Base-by-base conservation (phyloP, 2,797 vertebrate species). In the Vireo griseus region DNA sequence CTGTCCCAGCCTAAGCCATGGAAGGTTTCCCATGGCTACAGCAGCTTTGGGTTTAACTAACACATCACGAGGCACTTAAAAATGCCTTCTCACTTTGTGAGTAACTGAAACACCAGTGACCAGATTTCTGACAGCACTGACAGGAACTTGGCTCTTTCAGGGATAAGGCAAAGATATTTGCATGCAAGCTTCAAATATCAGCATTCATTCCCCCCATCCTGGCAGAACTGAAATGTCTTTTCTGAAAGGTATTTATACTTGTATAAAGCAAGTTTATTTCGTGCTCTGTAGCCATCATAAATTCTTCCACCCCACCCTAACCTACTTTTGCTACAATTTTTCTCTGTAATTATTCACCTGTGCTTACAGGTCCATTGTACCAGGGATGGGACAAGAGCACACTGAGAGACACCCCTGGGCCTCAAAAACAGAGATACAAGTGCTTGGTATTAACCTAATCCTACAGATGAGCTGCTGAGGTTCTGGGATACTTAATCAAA, bases 191-290 rank as follows among this genome's bases (percentile, higher is more conserved):
- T 5, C 72, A 92, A 91, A 83, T 80, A 92, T 71, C 65, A 85
- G 52, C 71, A 94, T 94, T 85, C 68, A 77, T 90, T 80, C 28
- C 61, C 48, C 83, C 47, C 51, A 69, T 39, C 33, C 45, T 80
- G 45, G 16, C 61, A 86, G 68, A 80, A 59, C 48, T 50, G 50
- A 94, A 45, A 61, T 73, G 22, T 52, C 81, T 87, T 74, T 13
- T 82, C 75, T 80, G 63, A 91, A 87, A 92, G 31, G 31, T 82
- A 83, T 86, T 92, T 96, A 65, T 92, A 87, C 63, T 85, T 91
- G 57, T 58, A 90, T 74, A 86, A 72, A 89, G 62, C 81, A 92
- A 45, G 52, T 67, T 91, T 90, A 71, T 83, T 68, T 87, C 67
- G 57, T 61, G 50, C 45, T 88, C 37, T 80, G 39, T 77, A 91